A percentile compares a stretch with the other conserved stretches of the same genome.
Evolutionary conservation across 2,888 invertebrate genomes (phyloP).

Genomic region (Clunio marinus): DNA sequence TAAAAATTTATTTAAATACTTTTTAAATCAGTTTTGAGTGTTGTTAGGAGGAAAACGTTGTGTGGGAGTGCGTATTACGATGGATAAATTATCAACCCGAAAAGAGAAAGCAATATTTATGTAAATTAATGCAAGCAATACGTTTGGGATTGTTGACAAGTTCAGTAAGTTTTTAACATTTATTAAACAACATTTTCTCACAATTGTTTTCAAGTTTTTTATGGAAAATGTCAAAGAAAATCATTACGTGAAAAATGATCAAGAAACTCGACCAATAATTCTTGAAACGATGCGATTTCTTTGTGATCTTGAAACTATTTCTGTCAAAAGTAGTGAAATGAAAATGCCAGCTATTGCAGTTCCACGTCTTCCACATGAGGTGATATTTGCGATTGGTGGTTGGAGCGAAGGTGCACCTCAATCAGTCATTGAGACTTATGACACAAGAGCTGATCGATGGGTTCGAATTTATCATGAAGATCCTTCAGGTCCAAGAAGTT

Average conservation of each 20-base stretch:
- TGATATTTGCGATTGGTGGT: slow-evolving; percentile 78
- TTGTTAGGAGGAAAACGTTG: slow-evolving; percentile 67
- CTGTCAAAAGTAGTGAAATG: slow-evolving; percentile 72
- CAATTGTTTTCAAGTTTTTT: slow-evolving; percentile 63
- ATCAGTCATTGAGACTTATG: slow-evolving; percentile 78
- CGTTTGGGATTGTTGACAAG: slow-evolving; percentile 80
- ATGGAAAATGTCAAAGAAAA: slow-evolving; percentile 86
- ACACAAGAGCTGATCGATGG: slow-evolving; percentile 86
- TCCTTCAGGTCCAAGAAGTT: slow-evolving; percentile 79
- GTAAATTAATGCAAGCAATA: slow-evolving; percentile 73
- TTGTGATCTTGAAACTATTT: slow-evolving; percentile 85
- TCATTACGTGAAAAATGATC: slow-evolving; percentile 76
- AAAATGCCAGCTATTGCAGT: slow-evolving; percentile 79
- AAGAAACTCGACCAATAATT: slow-evolving; percentile 79
- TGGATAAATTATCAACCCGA: slow-evolving; percentile 82
- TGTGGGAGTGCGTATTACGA: slow-evolving; percentile 78
- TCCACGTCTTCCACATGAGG: slow-evolving; percentile 81
- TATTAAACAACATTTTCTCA: neutral
- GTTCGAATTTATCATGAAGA: slow-evolving; percentile 66
- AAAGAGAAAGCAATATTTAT: slow-evolving; percentile 67
- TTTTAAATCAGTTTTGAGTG: neutral
- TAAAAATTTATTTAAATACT: neutral
- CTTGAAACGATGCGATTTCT: slow-evolving; percentile 88
- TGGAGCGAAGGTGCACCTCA: slow-evolving; percentile 61
- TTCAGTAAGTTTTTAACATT: slow-evolving; percentile 53